Percentiles rank a stretch among this genome's conserved stretches.
These are phyloP conservation scores for Trichogramma dendrolimi DNA, from an alignment of 2,888 invertebrate genomes.

Conservation along the genomic window DNA sequence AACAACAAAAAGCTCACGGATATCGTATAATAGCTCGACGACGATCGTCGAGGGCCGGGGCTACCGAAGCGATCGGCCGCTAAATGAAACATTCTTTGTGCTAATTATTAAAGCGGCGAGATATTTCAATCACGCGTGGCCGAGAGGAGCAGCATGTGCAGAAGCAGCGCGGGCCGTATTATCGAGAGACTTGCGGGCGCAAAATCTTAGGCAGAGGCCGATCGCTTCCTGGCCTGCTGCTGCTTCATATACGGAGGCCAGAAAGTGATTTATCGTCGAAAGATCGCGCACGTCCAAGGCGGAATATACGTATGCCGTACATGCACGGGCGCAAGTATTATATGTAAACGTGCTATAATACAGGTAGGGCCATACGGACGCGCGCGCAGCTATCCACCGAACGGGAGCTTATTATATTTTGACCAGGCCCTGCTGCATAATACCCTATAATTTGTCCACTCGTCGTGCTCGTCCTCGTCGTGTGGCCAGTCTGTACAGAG, in stretches of 20 bases:
- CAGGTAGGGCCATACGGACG: too few relatives aligned
- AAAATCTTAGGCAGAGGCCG: too few relatives aligned
- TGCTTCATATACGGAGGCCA: too few relatives aligned
- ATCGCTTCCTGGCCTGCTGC: too few relatives aligned
- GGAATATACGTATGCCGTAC: too few relatives aligned
- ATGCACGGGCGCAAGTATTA: too few relatives aligned
- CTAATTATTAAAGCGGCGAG: conserved; percentile 4
- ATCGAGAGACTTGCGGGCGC: too few relatives aligned
- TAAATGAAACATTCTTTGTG: neutral
- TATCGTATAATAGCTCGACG: neutral
- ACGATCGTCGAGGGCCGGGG: neutral
- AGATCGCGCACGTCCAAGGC: neutral
- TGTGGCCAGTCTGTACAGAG: conserved; percentile 32
- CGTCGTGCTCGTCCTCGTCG: conserved; percentile 46
- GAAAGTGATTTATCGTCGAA: conserved; percentile 46
- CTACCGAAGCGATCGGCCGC: neutral
- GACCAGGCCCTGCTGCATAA: conserved; percentile 18
- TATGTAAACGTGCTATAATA: too few relatives aligned
- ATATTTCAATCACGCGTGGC: conserved; percentile 19
- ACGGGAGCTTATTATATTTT: conserved; percentile 51
- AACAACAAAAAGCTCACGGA: neutral
- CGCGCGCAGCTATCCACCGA: conserved; percentile 45
- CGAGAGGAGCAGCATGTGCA: too few relatives aligned
- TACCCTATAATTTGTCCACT: conserved; percentile 51
- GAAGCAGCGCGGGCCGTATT: too few relatives aligned